Base-by-base conservation (phyloP, 2,888 invertebrate species). In the Brachypalpus laphriformis region DNA sequence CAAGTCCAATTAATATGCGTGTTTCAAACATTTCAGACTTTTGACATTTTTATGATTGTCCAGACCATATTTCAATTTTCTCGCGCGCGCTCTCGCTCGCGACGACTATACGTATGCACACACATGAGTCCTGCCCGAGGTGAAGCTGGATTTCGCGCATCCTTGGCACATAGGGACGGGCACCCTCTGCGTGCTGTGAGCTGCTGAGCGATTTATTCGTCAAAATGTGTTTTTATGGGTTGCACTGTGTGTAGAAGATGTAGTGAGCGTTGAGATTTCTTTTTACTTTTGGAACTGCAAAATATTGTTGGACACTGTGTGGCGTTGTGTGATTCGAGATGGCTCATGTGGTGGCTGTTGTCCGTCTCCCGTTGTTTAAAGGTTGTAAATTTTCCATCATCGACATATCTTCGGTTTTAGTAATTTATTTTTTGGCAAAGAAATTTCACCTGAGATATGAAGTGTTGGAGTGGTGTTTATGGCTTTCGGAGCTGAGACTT, bases 1-100 rank as follows among this genome's bases (percentile, higher is more conserved):
- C 85, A 85, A 85, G 71, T 85, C 86, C 86, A 86, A 86, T 86
- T 86, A 86, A 86, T 86, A 86, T 86, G 82, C 86, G 86, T 86
- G 86, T 82, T 82, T 82, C 82, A 82, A 86, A 86, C 86, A 82
- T 86, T 86, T 86, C 86, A 86, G 86, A 8, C 76, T 86, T 86
- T 86, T 86, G 86, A 86, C 86, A 86, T 86, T 86, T 86, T 86
- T 86, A 86, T 86, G 86, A 86, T 86, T 82, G 76, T 86, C 72
- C 82, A 16, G 76, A 77, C 86, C 86, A 86, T 86, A 86, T 86
- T 86, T 86, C 86, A 86, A 82, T 82, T 77, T 86, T 86, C 76
- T 71, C 31, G 59, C 66, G 81, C 65, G 47, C 61, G 65, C 81
- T 34, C 18, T 14, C 57, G 57, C 18, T 22, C 31, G 47, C 28